phyloP scores from a whole-genome alignment of 2,113 vertebrate species.

The Megaceryle torquata region DNA sequence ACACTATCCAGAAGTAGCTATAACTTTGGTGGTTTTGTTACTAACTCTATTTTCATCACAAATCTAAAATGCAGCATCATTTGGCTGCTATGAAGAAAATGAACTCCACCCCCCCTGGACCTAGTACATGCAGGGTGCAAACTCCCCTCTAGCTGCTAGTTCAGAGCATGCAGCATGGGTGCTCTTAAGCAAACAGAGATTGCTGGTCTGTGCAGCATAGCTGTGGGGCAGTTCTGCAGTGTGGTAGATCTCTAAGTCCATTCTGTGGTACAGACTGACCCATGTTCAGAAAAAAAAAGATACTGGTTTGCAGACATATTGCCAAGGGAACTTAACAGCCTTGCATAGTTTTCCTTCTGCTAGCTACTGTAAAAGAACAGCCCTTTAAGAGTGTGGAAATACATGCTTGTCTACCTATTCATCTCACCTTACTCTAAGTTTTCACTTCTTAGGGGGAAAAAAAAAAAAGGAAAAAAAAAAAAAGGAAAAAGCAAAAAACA shows the following conservation, averaged over 20 bases:
- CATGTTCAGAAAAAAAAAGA: neutral
- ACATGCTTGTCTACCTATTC: neutral
- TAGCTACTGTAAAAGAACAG: neutral
- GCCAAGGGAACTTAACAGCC: neutral
- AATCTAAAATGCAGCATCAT: neutral
- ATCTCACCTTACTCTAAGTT: neutral
- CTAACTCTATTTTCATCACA: neutral
- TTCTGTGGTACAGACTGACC: neutral
- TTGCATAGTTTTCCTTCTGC: neutral
- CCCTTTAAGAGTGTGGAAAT: neutral
- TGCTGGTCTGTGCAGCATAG: neutral
- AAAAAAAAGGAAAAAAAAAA: too few relatives aligned
- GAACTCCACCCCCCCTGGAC: neutral
- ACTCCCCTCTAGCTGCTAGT: neutral
- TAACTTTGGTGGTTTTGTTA: neutral
- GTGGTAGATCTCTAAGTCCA: neutral
- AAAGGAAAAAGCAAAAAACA: too few relatives aligned
- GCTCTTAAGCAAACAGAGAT: neutral
- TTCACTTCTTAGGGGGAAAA: neutral
- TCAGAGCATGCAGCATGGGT: neutral
- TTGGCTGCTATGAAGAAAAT: neutral
- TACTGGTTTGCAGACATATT: neutral
- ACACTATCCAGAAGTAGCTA: neutral
- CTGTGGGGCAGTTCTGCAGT: neutral
- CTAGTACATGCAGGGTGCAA: neutral